Conservation (phyloP, 2,888 invertebrate species). For the Drosophila colorata region DNA sequence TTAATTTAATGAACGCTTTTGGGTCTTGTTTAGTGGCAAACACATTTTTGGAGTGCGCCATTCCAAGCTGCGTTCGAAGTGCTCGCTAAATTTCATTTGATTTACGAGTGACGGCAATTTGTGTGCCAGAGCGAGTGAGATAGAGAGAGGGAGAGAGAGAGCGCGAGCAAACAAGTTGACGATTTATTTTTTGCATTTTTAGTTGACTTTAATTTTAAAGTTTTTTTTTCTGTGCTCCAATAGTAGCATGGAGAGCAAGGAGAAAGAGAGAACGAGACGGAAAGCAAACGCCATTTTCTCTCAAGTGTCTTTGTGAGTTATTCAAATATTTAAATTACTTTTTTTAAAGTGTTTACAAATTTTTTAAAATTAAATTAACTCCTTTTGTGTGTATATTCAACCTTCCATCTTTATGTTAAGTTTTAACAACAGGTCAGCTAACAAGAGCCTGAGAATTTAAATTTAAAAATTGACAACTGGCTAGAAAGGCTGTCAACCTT, state of each 20-base stretch:
- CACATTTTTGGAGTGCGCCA: constrained; percentile 27
- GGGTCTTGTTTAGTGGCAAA: constrained; percentile 71
- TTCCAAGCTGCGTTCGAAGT: constrained; percentile 28
- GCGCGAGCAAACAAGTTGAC: background rate
- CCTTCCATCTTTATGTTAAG: background rate
- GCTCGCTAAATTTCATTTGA: constrained; percentile 63
- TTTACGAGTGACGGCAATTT: constrained; percentile 51
- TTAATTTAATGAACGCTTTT: constrained; percentile 80
- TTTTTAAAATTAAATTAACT: no score
- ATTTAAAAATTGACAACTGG: no score
- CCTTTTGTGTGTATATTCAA: no score
- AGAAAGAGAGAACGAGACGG: background rate
- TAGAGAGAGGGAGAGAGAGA: background rate
- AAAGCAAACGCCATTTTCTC: background rate
- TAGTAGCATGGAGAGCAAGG: no score
- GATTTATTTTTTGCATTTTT: no score
- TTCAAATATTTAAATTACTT: no score
- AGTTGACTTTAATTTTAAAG: background rate
- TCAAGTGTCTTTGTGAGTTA: background rate
- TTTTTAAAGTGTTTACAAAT: no score
- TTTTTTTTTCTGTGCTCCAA: no score
- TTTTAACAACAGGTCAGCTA: background rate
- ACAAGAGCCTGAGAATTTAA: background rate
- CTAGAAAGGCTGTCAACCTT: no score
- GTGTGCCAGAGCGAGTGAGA: constrained; percentile 2